phyloP scores from a whole-genome alignment of 2,888 invertebrate genomes.

The Heliconius erato region DNA sequence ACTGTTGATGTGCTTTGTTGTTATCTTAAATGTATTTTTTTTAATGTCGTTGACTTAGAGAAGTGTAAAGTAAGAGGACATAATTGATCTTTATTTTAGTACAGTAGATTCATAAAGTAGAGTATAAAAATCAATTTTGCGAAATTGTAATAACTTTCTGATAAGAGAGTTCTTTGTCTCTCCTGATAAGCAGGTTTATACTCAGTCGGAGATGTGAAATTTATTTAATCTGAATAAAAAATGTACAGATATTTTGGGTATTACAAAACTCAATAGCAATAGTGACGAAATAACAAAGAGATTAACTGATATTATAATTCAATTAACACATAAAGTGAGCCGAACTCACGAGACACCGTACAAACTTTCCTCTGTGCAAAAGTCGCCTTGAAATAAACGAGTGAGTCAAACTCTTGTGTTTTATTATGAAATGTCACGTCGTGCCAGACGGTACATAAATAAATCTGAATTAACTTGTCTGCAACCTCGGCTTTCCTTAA shows the following conservation, averaged over 20 bases:
- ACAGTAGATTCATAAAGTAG: no score
- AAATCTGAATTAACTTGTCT: constrained; percentile 83
- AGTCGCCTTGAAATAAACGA: constrained; percentile 63
- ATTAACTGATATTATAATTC: constrained; percentile 52
- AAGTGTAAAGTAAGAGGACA: no score
- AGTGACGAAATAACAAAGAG: constrained; percentile 27
- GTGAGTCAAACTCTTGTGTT: constrained; percentile 69
- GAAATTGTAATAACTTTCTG: no score
- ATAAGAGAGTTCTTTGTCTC: no score
- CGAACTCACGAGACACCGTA: constrained; percentile 71
- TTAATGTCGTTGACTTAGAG: no score
- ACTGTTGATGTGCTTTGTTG: background rate
- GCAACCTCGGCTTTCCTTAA: constrained; percentile 73
- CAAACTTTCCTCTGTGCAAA: constrained; percentile 69
- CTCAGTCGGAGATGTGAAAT: background rate
- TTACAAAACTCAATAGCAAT: background rate
- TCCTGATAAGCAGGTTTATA: background rate
- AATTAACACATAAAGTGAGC: constrained; percentile 55
- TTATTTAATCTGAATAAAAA: background rate
- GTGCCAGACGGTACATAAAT: constrained; percentile 83
- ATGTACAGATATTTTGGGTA: no score
- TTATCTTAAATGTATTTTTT: no score
- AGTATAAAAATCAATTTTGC: no score
- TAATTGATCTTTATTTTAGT: no score
- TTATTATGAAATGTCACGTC: constrained; percentile 82